Conservation (phyloP, 2,113 vertebrate genomes). For the Urocynchramus pylzowi region DNA sequence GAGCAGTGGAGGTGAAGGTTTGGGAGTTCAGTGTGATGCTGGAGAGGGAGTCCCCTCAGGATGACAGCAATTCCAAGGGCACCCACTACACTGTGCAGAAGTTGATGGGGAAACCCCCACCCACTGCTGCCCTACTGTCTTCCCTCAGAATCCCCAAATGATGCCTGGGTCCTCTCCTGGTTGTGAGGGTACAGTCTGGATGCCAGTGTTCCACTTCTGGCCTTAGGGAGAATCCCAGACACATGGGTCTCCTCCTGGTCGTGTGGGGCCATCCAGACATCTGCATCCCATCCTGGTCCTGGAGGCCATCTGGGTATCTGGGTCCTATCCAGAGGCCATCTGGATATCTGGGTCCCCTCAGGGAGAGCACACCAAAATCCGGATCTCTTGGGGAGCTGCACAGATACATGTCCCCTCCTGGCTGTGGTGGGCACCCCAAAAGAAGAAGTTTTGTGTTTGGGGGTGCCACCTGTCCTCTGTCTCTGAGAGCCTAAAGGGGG, state of each 20-base stretch:
- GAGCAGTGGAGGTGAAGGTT: background rate
- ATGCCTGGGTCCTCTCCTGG: background rate
- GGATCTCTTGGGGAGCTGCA: background rate
- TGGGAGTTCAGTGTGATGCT: background rate
- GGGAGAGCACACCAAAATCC: background rate
- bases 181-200: too few species aligned
- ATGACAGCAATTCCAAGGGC: background rate
- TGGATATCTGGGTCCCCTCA: background rate
- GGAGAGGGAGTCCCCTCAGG: background rate
- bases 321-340: fast-evolving
- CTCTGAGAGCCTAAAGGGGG: background rate
- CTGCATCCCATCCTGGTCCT: background rate
- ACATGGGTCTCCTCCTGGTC: background rate
- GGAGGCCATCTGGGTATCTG: background rate
- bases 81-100: background rate
- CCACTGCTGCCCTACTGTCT: background rate
- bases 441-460: background rate
- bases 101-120: background rate
- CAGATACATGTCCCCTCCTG: too few species aligned
- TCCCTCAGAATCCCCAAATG: background rate
- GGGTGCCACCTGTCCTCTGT: too few species aligned
- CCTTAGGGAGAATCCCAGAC: background rate
- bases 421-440: background rate
- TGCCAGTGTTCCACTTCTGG: background rate
- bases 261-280: background rate